Evolutionary conservation across 2,888 invertebrate species (phyloP).

Genomic region (Microplitis manilae): DNA sequence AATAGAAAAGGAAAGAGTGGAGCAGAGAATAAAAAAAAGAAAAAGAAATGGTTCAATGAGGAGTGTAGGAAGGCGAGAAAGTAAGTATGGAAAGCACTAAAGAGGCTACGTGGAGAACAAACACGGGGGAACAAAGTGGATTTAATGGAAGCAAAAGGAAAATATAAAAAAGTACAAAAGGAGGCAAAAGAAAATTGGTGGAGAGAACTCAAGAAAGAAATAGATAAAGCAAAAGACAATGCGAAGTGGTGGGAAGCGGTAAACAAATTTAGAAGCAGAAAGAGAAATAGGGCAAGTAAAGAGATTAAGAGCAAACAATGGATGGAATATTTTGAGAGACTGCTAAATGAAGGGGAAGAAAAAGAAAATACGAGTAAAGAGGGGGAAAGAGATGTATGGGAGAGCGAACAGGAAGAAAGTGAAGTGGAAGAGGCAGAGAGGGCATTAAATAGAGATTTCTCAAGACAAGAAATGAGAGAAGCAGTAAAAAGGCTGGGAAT

Average conservation of each 20-base stretch:
- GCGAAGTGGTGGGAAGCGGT: not conserved
- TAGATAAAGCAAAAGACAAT: conserved; percentile 4
- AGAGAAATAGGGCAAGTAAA: not conserved
- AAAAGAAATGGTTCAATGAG: conserved; percentile 2
- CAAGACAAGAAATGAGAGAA: not conserved
- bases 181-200: not conserved
- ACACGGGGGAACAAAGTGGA: conserved; percentile 14
- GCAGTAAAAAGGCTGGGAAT: conserved; percentile 7
- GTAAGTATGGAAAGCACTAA: conserved; percentile 11
- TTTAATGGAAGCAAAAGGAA: conserved; percentile 23
- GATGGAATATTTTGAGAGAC: not conserved
- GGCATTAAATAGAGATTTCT: not conserved
- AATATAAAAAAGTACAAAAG: not conserved
- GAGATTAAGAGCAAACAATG: conserved; percentile 10
- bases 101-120: not conserved
- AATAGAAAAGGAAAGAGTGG: not conserved
- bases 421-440: not conserved
- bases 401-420: not conserved
- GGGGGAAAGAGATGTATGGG: not conserved
- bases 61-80: conserved; percentile 21
- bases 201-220: not conserved
- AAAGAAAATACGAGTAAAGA: not conserved
- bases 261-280: not conserved
- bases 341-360: not conserved
- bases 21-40: not conserved